A percentile compares a stretch with the other conserved stretches of the same genome.
Conservation (phyloP, 2,113 vertebrate species). For the Aptenodytes forsteri region DNA sequence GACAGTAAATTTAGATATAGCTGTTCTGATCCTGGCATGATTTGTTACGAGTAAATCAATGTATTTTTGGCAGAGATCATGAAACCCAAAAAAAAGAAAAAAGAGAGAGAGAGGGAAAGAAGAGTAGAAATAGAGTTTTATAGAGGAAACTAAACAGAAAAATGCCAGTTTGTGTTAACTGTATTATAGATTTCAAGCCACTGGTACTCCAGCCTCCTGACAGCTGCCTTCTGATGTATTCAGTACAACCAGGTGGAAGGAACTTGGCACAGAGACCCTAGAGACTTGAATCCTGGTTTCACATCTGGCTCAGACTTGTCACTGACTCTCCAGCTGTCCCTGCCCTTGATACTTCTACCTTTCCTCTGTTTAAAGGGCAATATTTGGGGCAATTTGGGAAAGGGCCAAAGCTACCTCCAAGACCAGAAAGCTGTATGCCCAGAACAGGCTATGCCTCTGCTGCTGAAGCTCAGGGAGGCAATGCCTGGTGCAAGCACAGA, state of each 20-base stretch:
- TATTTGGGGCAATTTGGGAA: not conserved
- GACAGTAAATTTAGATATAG: conserved; percentile 41
- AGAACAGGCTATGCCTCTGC: not conserved
- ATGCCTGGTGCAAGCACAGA: not conserved
- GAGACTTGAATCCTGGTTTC: not conserved
- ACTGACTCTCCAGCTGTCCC: not conserved
- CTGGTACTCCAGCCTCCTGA: not conserved
- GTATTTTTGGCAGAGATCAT: not conserved
- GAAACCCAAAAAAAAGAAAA: not conserved
- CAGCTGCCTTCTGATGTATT: not conserved
- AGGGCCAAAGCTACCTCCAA: not conserved
- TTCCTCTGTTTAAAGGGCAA: not conserved
- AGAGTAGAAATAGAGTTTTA: not conserved
- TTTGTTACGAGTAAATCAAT: conserved; percentile 3
- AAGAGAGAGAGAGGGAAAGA: not conserved
- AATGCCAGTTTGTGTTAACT: not conserved
- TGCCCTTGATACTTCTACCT: not conserved
- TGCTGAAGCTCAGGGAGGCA: not conserved
- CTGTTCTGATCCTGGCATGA: conserved; percentile 13
- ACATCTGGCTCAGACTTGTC: not conserved
- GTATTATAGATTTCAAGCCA: not conserved
- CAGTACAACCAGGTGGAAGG: not conserved
- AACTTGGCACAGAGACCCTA: not conserved
- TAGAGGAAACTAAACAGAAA: not conserved
- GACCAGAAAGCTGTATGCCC: not conserved